Base-by-base conservation (phyloP, 1,140 invertebrate genomes). In the Drosophila bocki region DNA sequence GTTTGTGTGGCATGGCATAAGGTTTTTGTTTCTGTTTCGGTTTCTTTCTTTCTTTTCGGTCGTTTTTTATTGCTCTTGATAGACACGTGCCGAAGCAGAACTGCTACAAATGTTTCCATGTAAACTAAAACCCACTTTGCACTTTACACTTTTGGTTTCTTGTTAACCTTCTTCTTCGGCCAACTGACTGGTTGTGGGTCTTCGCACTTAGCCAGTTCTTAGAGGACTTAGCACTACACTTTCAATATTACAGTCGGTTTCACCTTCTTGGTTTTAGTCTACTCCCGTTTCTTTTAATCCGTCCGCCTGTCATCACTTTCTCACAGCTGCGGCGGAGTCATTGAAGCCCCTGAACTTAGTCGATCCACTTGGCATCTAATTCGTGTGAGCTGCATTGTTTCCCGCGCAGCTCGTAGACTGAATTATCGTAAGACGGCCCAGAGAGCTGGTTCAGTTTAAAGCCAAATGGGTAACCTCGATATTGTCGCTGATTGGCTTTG, bases 71-170 rank as follows among this genome's bases (percentile, higher is more conserved):
- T 57, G 37, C 59, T 35, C 61, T 37, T 15, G 2, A 45, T 22
- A 54, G 67, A 45, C 86, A 87, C 84, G 84, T 88, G 84, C 84
- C 84, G 39, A 42, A 42, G 37, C 29, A 68, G 59, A 54, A 60
- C 54, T 50, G 53, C 60, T 44, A 58, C 69, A 58, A 71, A 75
- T 44, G 33, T 50, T 74, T 42, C 42, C 37, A 61, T 61, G 67
- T 74, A 54, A 74, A 51, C 17, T 41, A 47, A 61, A 72, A 37
- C 56, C 33, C 35, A 39, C 33, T 44, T 48, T 47, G 33, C 29
- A 42, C 26, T 51, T 32, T 17, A 32, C 26, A n/a, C 44, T 32
- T 45, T 19, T 32, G 37, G 22, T 17, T 45, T 56, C 44, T 42
- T 65, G 50, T 22, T 64, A 70, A 67, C 67, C 35, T 48, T 48